Evolutionary conservation across 2,113 vertebrate species (phyloP).

Genomic region (Pachycephala philippinensis): DNA sequence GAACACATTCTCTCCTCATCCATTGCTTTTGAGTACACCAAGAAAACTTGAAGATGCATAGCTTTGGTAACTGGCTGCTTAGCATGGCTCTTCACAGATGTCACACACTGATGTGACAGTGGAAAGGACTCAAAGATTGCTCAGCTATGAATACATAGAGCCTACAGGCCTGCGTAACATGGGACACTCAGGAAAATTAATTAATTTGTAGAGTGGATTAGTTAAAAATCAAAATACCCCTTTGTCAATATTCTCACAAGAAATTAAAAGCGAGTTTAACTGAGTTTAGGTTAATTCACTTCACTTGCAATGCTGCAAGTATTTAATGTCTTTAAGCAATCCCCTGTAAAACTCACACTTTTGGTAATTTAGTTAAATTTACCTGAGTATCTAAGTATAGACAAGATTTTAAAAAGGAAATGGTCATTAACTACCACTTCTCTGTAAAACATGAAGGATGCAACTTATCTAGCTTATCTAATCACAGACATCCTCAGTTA

Average conservation of each 20-base stretch:
- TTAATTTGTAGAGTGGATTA: background rate
- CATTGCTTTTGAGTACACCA: background rate
- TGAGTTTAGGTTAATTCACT: constrained; percentile 12
- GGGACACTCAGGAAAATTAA: constrained; percentile 27
- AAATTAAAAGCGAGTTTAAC: background rate
- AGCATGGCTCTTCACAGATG: background rate
- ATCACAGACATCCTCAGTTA: background rate
- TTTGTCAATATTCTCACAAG: background rate
- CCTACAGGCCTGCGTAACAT: background rate
- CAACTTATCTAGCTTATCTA: background rate
- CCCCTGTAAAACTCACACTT: constrained; percentile 25
- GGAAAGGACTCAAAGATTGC: background rate
- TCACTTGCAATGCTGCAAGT: background rate
- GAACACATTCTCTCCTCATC: background rate
- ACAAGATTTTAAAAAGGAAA: constrained; percentile 17
- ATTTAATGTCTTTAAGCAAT: background rate
- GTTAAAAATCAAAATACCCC: constrained; percentile 19
- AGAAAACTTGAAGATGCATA: background rate
- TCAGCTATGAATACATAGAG: background rate
- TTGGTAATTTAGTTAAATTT: constrained; percentile 44
- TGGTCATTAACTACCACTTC: background rate
- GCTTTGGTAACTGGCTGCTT: constrained; percentile 15
- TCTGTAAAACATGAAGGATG: background rate
- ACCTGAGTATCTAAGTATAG: constrained; percentile 44
- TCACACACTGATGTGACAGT: background rate